Base-by-base conservation (phyloP, 1,140 invertebrate genomes). In the Lepidostoma basale region DNA sequence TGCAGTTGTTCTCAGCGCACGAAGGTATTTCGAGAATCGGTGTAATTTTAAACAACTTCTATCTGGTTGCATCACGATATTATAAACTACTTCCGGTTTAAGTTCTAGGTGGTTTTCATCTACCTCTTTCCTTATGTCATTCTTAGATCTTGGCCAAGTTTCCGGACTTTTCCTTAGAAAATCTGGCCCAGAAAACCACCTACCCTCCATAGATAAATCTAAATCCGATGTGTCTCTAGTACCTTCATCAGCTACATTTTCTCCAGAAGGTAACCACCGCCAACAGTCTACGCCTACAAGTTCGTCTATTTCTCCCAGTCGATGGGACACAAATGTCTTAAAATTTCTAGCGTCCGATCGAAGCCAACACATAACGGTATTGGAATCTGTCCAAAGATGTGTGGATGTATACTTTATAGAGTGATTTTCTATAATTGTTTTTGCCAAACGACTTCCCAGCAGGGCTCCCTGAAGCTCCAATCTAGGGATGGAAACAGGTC, bases 241-340 rank as follows among this genome's bases (percentile, higher is more conserved):
- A 10, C 64, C 74, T 14, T 25, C 23, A 40, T 78, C 77, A 0
- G 74, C 74, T 8, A 70, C 62, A 36, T 77, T 76, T 0, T 54
- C 2, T 4, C 49, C 44, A 2, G 73, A 72, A 0, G 76, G 74
- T 4, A 77, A 16, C 75, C 33, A 6, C 14, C 5, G 33, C 33
- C 33, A 6, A 36, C 2, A 36, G 33, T 36, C 33, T 36, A n/a
- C 10, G 1, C 33, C 33, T 2, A 36, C 74, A 1, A 73, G 9
- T 14, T 77, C 68, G 8, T 76, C 75, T 10, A 84, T 83, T 69
- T 78, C 72, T 0, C 68, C 68, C 0, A 82, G 58, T 10, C 79
- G 56, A 63, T 80, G 77, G 0, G 77, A 74, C 0, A 84, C 77
- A 67, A 76, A 84, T 0, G 75, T 63, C 42, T 75, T 77, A 56